Base-by-base conservation (phyloP, 1,140 invertebrate genomes). In the Oncopodura yosiiana region DNA sequence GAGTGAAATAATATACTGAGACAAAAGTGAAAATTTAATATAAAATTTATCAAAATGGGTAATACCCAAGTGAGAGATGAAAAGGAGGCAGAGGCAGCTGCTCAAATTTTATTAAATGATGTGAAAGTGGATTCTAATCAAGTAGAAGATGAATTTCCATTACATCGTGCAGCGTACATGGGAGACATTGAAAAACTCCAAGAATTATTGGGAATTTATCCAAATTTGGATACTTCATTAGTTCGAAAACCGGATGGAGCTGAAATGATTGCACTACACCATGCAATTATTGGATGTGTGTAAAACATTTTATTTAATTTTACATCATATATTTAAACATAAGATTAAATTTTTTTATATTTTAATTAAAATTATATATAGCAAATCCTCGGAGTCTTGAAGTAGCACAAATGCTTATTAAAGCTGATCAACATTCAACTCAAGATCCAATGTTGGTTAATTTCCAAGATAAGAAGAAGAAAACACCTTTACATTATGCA, bases 401-500 rank as follows among this genome's bases (percentile, higher is more conserved):
- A 12, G 6, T 48, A 29, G 6, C 8, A 9, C 8, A 6, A 21
- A 12, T 51, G 8, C 26, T 51, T 6, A 14, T 44, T 3, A 16
- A 24, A 23, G 16, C 14, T 23, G 53, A 55, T 1, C 36, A 49
- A 11, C 26, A 16, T 1, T 49, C 29, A 12, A 9, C 24, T 9
- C 18, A 44, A 52, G 24, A 23, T 11, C 30, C 34, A 5, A 26
- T 21, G 11, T 26, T 49, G 19, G 46, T 49, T 2, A 37, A 49
- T 32, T 8, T 36, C 2, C 3, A 14, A 3, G 49, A 52, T 18
- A 18, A 36, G 1, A 57, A 48, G 24, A 36, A 49, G 32, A 44
- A 48, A 50, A 53, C 56, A n/a, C 30, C 56, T 18, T 29, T 58
- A 3, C 56, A 58, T 34, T 49, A 58, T 39, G 56, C 56, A 0